Percentiles rank a stretch among this genome's conserved stretches.
These are phyloP conservation scores for Rhagium mordax DNA, from an alignment of 2,888 invertebrate species.

Conservation along the genomic window DNA sequence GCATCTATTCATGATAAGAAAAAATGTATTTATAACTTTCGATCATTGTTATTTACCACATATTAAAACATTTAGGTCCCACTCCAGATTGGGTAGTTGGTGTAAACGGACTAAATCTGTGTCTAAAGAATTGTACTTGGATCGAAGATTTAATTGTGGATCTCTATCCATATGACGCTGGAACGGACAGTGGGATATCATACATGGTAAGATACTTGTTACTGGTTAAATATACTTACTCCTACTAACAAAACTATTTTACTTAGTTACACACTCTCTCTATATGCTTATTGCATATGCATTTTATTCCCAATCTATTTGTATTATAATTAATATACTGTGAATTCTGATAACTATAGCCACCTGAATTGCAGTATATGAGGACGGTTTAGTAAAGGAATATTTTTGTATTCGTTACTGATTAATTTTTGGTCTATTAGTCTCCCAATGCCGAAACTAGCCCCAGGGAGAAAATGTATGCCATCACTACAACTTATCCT, in stretches of 20 bases:
- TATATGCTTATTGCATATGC: too few species aligned
- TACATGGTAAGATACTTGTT: constrained; percentile 84
- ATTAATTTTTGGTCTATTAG: constrained; percentile 67
- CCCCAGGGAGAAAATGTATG: constrained; percentile 88
- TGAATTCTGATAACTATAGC: too few species aligned
- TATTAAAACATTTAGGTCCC: constrained; percentile 77
- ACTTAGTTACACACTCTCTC: too few species aligned
- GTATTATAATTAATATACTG: too few species aligned
- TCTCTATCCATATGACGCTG: constrained; percentile 95
- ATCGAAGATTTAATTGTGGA: constrained; percentile 86
- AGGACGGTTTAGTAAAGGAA: neutral
- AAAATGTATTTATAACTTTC: too few species aligned
- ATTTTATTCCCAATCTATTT: too few species aligned
- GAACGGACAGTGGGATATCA: constrained; percentile 93
- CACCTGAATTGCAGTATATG: neutral
- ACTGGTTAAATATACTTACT: neutral
- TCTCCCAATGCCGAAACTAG: constrained; percentile 84
- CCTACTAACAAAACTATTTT: too few species aligned
- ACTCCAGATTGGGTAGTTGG: constrained; percentile 99
- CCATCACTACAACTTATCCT: constrained; percentile 92
- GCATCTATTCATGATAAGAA: too few species aligned
- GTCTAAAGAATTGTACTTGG: constrained; percentile 93
- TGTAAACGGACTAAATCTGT: constrained; percentile 89
- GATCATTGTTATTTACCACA: neutral
- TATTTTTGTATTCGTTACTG: neutral